Base-by-base conservation (phyloP, 2,797 vertebrate genomes). In the Falco rusticolus region DNA sequence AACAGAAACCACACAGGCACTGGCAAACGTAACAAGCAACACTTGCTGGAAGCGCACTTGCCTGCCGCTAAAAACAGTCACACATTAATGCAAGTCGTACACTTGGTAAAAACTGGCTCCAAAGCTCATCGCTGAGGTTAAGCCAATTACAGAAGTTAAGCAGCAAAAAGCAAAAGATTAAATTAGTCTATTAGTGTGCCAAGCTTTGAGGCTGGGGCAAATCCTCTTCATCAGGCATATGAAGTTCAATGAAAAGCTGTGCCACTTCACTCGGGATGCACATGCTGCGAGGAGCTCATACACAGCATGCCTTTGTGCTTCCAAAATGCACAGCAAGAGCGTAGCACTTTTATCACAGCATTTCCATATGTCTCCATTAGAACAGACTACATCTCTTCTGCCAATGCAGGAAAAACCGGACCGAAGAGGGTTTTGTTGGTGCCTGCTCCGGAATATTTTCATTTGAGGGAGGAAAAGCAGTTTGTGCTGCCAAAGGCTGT, bases 211-310 rank as follows among this genome's bases (percentile, higher is more conserved):
- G 61, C 33, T 15, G 10, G 57, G 37, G 41, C 2, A 3, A 64
- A 71, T 14, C 74, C 31, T 64, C 53, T 41, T 11, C 77, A 39
- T 2, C 19, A 56, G 66, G 34, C 31, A 11, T 26, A 3, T 0
- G 28, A 53, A 26, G 53, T 1, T 39, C 25, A 48, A 50, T 7
- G 47, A 66, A 68, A 81, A 90, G 34, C 74, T 80, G 60, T 2
- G 2, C 24, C 60, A 33, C 21, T 21, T 7, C 39, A 39, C 6
- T 39, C 0, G 0, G 57, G 47, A 64, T 45, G 50, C 64, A 43
- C 12, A 16, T 5, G 48, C 14, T 20, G 60, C 4, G 18, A 68
- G 59, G 41, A 68, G 94, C 63, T 53, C 43, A 6, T 3, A 5
- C 2, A 47, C 10, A 17, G 43, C 34, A 12, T 2, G 11, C 59